These are phyloP conservation scores for Centropus bengalensis DNA, from an alignment of 2,113 vertebrate species.

Conservation along the genomic window DNA sequence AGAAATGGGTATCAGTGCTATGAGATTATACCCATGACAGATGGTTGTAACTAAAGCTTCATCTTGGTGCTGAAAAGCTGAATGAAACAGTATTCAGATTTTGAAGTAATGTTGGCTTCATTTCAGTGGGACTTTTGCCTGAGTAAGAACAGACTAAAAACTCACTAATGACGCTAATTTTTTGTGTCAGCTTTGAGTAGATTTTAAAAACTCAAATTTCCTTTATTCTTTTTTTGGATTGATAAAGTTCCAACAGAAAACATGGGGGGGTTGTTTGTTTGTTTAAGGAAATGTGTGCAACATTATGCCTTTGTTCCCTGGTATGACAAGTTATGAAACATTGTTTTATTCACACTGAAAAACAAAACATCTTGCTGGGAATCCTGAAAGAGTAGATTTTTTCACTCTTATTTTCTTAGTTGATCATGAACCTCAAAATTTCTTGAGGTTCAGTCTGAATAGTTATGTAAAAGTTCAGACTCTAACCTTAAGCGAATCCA, in stretches of 20 bases:
- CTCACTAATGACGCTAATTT: slow-evolving; percentile 64
- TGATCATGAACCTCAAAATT: slow-evolving; percentile 35
- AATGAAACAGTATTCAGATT: slow-evolving; percentile 72
- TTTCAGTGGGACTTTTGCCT: slow-evolving; percentile 67
- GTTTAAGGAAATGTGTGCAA: slow-evolving; percentile 29
- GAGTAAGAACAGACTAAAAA: slow-evolving; percentile 66
- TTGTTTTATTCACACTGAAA: neutral
- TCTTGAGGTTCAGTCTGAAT: slow-evolving; percentile 34
- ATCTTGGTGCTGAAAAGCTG: slow-evolving; percentile 70
- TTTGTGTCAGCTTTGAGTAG: slow-evolving; percentile 41
- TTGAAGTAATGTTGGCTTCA: slow-evolving; percentile 68
- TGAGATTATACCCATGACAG: slow-evolving; percentile 48
- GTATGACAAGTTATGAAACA: slow-evolving; percentile 22
- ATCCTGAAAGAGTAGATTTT: neutral
- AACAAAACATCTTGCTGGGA: neutral
- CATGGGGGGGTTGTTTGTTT: neutral
- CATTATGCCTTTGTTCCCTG: slow-evolving; percentile 43
- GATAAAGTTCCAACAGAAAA: slow-evolving; percentile 40
- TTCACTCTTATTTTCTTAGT: neutral
- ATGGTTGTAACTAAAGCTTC: slow-evolving; percentile 70
- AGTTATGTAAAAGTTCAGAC: slow-evolving; percentile 48
- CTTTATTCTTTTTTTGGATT: slow-evolving; percentile 39
- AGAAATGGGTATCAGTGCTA: slow-evolving; percentile 62
- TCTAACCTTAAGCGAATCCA: slow-evolving; percentile 57
- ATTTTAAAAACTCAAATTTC: slow-evolving; percentile 1